A percentile compares a stretch with the other conserved stretches of the same genome.
Evolutionary conservation across 2,797 vertebrate genomes (phyloP).

Genomic region (Florisuga fusca): DNA sequence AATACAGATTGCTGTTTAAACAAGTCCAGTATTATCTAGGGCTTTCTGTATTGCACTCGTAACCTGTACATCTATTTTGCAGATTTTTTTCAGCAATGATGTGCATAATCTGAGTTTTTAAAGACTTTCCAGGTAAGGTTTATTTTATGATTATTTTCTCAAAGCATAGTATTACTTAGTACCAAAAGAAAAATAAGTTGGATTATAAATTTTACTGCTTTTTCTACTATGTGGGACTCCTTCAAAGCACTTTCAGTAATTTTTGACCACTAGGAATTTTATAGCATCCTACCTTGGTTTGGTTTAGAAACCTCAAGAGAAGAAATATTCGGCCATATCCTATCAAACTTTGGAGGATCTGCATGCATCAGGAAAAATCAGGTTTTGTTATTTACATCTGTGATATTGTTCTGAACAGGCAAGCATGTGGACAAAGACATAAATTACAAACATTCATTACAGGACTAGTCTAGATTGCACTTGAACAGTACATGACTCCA

Average conservation of each 20-base stretch:
- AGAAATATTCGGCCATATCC: constrained; percentile 96
- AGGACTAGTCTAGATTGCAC: constrained; percentile 81
- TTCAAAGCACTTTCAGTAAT: constrained; percentile 62
- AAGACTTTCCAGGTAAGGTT: constrained; percentile 27
- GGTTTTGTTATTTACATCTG: constrained; percentile 90
- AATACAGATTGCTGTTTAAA: neutral
- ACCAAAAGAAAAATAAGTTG: neutral
- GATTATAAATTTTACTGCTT: neutral
- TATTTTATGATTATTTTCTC: constrained; percentile 33
- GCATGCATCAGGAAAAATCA: constrained; percentile 94
- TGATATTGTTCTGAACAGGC: constrained; percentile 76
- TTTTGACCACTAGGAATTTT: constrained; percentile 80
- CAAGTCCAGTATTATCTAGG: neutral
- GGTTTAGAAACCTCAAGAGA: constrained; percentile 99
- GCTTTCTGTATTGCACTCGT: constrained; percentile 1
- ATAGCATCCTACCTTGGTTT: constrained; percentile 97
- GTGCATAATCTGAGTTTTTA: neutral
- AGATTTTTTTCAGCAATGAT: neutral
- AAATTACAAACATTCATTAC: constrained; percentile 85
- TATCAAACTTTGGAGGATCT: constrained; percentile 88
- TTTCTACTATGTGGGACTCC: neutral
- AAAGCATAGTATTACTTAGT: neutral
- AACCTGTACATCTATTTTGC: neutral
- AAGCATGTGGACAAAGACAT: constrained; percentile 87
- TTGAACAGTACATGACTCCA: constrained; percentile 83